phyloP scores from a whole-genome alignment of 2,888 invertebrate species.

The Fragum fragum region DNA sequence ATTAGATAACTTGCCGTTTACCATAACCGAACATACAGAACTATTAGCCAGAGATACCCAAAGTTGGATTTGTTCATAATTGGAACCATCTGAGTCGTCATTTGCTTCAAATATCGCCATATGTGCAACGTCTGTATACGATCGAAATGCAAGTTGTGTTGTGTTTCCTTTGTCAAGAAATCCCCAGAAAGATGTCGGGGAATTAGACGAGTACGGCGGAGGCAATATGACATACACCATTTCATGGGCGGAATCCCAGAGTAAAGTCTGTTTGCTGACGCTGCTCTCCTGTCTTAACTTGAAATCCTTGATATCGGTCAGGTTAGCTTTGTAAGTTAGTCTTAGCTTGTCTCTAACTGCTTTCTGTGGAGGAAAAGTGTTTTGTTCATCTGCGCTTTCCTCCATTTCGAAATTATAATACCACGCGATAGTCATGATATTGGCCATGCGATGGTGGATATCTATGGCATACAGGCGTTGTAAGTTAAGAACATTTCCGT shows the following conservation, averaged over 20 bases:
- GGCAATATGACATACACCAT: slow-evolving; percentile 42
- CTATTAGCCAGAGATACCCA: slow-evolving; percentile 25
- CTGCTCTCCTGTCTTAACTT: slow-evolving; percentile 9
- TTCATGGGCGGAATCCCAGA: slow-evolving; percentile 35
- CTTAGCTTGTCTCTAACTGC: background rate
- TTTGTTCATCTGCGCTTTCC: background rate
- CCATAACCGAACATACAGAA: background rate
- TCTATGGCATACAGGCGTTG: slow-evolving; percentile 64
- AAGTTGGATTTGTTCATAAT: background rate
- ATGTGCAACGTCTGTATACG: slow-evolving; percentile 19
- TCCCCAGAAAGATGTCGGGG: slow-evolving; percentile 35
- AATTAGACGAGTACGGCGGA: slow-evolving; percentile 24
- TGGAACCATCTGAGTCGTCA: background rate
- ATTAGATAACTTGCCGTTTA: slow-evolving; percentile 10
- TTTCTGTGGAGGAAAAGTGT: background rate
- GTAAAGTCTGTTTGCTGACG: slow-evolving; percentile 21
- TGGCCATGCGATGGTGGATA: slow-evolving; percentile 44
- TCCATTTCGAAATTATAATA: slow-evolving; percentile 27
- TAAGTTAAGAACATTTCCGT: background rate
- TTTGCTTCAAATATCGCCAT: slow-evolving; percentile 49
- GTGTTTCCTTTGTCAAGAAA: slow-evolving; percentile 36
- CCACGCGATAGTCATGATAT: slow-evolving; percentile 59
- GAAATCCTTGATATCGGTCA: background rate
- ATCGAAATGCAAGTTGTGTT: slow-evolving; percentile 24
- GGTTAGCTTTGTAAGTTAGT: background rate